These are phyloP conservation scores for Cydia pomonella DNA, from an alignment of 1,140 invertebrate species.

Conservation along the genomic window DNA sequence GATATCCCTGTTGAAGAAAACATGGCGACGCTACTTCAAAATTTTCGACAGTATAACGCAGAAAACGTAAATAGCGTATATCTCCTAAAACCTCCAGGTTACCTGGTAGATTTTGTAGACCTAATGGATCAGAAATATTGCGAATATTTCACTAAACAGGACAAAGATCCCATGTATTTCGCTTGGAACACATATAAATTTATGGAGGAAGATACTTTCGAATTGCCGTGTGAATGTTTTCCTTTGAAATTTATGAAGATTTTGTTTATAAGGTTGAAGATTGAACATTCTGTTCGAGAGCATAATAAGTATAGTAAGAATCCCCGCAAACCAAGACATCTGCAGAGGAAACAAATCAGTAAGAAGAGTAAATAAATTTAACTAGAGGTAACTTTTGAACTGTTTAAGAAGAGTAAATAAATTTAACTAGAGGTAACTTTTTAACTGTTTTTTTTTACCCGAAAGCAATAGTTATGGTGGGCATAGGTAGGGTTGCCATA, in stretches of 20 bases:
- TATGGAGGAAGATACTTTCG: not conserved
- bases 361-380: slow-evolving; percentile 4
- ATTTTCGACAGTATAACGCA: not conserved
- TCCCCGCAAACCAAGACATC: not conserved
- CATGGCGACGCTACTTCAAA: not conserved
- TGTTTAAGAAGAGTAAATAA: no score
- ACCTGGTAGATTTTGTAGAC: slow-evolving; percentile 2
- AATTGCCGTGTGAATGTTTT: slow-evolving; percentile 3
- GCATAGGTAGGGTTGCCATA: no score
- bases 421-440: no score
- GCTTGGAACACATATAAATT: not conserved
- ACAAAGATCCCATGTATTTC: not conserved
- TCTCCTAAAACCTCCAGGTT: not conserved
- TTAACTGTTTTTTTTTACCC: no score
- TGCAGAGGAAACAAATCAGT: not conserved
- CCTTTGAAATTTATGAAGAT: not conserved
- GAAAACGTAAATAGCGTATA: not conserved
- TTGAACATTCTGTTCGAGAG: not conserved
- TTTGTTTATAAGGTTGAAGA: not conserved
- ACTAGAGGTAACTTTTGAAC: no score
- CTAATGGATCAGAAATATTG: not conserved
- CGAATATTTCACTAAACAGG: not conserved
- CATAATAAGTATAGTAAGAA: not conserved
- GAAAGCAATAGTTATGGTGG: no score
- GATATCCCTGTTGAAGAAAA: not conserved